Evolutionary conservation across 2,113 vertebrate genomes (phyloP).

Genomic region (Mesitornis unicolor): DNA sequence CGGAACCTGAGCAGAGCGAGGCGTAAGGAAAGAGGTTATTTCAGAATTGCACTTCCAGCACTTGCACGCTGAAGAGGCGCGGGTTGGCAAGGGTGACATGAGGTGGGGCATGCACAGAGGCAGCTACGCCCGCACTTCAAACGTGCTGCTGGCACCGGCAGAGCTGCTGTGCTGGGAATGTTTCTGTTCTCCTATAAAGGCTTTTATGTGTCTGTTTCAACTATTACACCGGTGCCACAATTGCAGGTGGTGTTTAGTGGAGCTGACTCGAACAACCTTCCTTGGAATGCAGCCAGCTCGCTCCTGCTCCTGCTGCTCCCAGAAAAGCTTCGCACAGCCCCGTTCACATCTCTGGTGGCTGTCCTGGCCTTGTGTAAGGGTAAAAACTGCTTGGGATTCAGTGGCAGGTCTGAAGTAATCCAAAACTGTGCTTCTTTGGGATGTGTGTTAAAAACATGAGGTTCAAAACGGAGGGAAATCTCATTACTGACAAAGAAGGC

Average conservation of each 20-base stretch:
- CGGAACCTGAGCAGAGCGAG: background rate
- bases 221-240: fast-evolving
- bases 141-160: background rate
- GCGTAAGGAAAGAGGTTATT: background rate
- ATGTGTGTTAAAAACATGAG: background rate
- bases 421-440: background rate
- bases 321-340: background rate
- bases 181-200: background rate
- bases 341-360: fast-evolving
- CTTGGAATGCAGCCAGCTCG: background rate
- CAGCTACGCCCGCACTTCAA: background rate
- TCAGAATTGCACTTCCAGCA: background rate
- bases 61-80: background rate
- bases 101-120: background rate
- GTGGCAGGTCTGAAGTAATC: background rate
- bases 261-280: background rate
- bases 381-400: background rate
- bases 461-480: background rate
- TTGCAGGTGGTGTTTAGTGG: background rate
- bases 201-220: background rate
- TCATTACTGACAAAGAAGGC: background rate
- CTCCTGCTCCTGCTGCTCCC: background rate
- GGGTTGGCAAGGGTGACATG: fast-evolving
- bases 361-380: background rate
- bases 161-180: background rate